A percentile compares a stretch with the other conserved stretches of the same genome.
phyloP scores from a whole-genome alignment of 2,888 invertebrate species.

The Tetheella fluctuosa region DNA sequence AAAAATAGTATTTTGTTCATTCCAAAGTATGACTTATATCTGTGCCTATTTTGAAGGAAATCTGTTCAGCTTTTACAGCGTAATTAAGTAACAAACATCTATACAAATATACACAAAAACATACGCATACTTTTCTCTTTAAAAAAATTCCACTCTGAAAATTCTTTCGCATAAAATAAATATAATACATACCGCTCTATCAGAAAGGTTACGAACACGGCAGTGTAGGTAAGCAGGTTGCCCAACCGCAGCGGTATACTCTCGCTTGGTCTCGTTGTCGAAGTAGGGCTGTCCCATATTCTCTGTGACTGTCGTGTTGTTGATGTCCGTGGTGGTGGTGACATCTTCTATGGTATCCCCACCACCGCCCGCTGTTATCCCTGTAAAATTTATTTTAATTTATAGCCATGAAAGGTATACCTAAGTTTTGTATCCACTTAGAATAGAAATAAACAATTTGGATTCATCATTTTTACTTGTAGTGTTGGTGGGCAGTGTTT shows the following conservation, averaged over 20 bases:
- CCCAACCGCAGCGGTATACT: conserved; percentile 93
- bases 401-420: background rate
- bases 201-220: conserved; percentile 92
- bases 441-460: background rate
- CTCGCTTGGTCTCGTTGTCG: conserved; percentile 91
- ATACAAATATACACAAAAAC: no score
- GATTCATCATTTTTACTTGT: no score
- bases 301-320: conserved; percentile 72
- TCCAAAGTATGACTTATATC: no score
- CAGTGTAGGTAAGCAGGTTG: conserved; percentile 94
- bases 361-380: conserved; percentile 67
- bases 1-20: no score
- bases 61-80: no score
- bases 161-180: background rate
- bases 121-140: no score
- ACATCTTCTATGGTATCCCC: conserved; percentile 48
- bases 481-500: no score
- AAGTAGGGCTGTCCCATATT: conserved; percentile 93
- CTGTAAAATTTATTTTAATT: conserved; percentile 38
- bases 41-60: no score
- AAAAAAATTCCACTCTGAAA: no score
- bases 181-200: conserved; percentile 90
- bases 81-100: no score
- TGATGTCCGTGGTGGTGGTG: conserved; percentile 43
- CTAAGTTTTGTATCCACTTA: background rate